Conservation (phyloP, 2,888 invertebrate genomes). For the Macropis europaea region DNA sequence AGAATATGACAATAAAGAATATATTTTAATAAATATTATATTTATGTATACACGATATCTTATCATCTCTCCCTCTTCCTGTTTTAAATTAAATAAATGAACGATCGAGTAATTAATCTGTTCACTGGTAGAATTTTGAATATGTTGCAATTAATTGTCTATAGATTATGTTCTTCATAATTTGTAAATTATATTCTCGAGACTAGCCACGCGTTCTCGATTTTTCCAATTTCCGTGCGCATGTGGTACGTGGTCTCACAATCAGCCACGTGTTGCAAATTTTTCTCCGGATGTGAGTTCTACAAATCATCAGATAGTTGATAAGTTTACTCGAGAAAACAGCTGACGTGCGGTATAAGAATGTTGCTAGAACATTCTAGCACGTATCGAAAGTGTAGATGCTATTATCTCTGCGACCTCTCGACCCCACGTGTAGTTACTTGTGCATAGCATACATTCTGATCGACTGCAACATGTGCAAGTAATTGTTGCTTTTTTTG, state of each 20-base stretch:
- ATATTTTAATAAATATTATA: slow-evolving; percentile 38
- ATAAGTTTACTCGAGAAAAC: background rate
- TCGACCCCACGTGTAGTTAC: background rate
- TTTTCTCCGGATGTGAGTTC: background rate
- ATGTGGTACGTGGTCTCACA: background rate
- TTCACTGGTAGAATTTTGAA: too few relatives aligned
- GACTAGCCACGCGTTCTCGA: too few relatives aligned
- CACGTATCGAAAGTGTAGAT: slow-evolving; percentile 5
- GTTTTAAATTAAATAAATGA: background rate
- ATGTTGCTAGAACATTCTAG: background rate
- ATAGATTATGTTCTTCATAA: background rate
- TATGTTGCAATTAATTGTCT: too few relatives aligned
- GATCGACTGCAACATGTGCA: background rate
- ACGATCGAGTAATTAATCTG: too few relatives aligned
- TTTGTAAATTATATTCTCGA: background rate
- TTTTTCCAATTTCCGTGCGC: background rate
- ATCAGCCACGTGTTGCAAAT: background rate
- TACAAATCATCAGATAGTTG: background rate
- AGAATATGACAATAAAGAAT: background rate
- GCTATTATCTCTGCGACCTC: slow-evolving; percentile 8
- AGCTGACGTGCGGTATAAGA: background rate
- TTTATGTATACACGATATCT: slow-evolving; percentile 24
- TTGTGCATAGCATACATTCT: background rate
- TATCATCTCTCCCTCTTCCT: too few relatives aligned
- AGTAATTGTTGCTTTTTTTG: too few relatives aligned